Evolutionary conservation across 1,140 invertebrate genomes (phyloP).

Genomic region (Drosophila kurseongensis): DNA sequence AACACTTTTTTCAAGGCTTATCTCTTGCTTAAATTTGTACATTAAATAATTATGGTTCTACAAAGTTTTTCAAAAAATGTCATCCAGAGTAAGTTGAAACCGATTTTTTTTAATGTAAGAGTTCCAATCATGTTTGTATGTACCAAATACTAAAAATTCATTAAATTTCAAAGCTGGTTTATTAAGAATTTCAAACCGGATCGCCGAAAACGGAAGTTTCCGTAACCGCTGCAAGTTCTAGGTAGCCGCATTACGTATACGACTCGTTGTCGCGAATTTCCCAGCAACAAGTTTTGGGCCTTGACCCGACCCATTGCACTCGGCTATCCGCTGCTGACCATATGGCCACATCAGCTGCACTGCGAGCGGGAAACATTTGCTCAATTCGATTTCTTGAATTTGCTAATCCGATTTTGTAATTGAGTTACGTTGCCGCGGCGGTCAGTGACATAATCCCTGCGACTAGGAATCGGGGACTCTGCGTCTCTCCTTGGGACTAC

Average conservation of each 20-base stretch:
- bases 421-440: conserved; percentile 48
- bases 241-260: conserved; percentile 27
- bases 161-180: not conserved
- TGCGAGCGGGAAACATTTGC: conserved; percentile 18
- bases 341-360: conserved; percentile 42
- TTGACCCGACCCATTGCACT: conserved; percentile 45
- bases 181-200: not conserved
- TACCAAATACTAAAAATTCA: too few relatives aligned
- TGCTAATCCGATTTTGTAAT: conserved; percentile 74
- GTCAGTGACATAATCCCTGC: conserved; percentile 62
- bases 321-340: conserved; percentile 23
- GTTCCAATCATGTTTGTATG: too few relatives aligned
- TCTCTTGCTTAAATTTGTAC: too few relatives aligned
- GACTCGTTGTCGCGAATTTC: conserved; percentile 13
- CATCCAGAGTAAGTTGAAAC: too few relatives aligned
- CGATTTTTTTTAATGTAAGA: too few relatives aligned
- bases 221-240: conserved; percentile 4
- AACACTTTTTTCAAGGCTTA: too few relatives aligned
- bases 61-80: too few relatives aligned
- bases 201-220: conserved; percentile 14
- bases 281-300: conserved; percentile 42
- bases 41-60: too few relatives aligned
- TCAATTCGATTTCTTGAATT: conserved; percentile 45
- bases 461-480: conserved; percentile 1
- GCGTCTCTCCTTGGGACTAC: conserved; percentile 11